Conservation (phyloP, 2,797 vertebrate species). For the Parambassis ranga region DNA sequence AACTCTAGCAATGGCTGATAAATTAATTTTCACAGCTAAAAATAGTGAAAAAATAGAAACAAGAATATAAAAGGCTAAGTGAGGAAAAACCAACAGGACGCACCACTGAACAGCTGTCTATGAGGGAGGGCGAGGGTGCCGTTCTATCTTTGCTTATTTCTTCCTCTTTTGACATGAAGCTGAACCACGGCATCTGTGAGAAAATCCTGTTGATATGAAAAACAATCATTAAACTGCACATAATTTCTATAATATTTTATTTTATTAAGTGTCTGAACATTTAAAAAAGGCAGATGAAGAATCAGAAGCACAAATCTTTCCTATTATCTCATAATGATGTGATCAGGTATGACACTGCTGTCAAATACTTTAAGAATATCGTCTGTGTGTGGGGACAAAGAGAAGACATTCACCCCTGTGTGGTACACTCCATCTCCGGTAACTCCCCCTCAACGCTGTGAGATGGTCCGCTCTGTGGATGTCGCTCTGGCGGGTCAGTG, state of each 20-base stretch:
- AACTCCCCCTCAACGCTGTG: neutral
- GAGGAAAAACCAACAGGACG: neutral
- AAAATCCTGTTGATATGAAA: constrained; percentile 33
- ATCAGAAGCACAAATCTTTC: neutral
- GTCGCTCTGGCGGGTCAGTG: constrained; percentile 42
- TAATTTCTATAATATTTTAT: too few relatives aligned
- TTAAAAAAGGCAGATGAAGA: neutral
- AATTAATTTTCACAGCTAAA: constrained; percentile 2
- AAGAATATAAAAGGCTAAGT: neutral
- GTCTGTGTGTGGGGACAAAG: neutral
- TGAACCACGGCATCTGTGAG: neutral
- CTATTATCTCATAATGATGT: neutral
- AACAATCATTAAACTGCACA: neutral
- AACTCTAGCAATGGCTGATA: neutral
- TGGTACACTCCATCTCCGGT: neutral
- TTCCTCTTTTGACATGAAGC: neutral
- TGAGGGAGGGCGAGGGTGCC: neutral
- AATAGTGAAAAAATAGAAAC: neutral
- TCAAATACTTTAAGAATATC: neutral
- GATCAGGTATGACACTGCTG: neutral
- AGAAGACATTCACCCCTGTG: constrained; percentile 22
- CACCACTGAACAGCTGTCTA: constrained; percentile 6
- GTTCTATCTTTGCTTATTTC: neutral
- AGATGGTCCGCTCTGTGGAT: neutral
- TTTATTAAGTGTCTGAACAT: too few relatives aligned